Percentiles rank a stretch among this genome's conserved stretches.
These are phyloP conservation scores for Drosophila lacicola DNA, from an alignment of 2,888 invertebrate genomes.

Conservation along the genomic window DNA sequence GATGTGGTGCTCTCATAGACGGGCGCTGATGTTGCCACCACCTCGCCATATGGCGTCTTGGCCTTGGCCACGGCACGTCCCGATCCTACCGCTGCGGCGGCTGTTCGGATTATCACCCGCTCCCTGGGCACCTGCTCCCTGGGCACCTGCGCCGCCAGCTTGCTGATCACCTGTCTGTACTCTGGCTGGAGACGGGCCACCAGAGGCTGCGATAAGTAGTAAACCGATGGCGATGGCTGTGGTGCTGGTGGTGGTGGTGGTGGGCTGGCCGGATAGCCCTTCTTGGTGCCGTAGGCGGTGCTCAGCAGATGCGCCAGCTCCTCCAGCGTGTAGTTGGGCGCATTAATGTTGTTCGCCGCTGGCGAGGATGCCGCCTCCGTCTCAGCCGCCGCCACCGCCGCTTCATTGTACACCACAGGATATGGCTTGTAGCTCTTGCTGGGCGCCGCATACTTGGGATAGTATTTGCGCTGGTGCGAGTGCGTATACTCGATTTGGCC, in stretches of 20 bases:
- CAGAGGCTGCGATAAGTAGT: constrained; percentile 26
- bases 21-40: constrained; percentile 59
- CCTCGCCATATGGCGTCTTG: constrained; percentile 63
- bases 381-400: constrained; percentile 6
- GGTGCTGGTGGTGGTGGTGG: background rate
- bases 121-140: too few species aligned
- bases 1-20: constrained; percentile 56
- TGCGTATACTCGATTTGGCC: constrained; percentile 75
- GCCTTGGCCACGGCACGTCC: constrained; percentile 56
- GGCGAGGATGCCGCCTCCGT: constrained; percentile 34
- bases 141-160: constrained; percentile 5
- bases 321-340: constrained; percentile 70
- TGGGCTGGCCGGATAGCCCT: constrained; percentile 39
- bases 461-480: constrained; percentile 66
- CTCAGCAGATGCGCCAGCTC: constrained; percentile 66
- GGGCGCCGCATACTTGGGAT: constrained; percentile 53
- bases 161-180: constrained; percentile 31
- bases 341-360: constrained; percentile 51
- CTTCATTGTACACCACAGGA: constrained; percentile 50
- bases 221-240: constrained; percentile 19
- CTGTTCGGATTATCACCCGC: constrained; percentile 26
- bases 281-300: constrained; percentile 57
- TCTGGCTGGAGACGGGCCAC: constrained; percentile 19
- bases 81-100: constrained; percentile 46
- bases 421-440: constrained; percentile 49